Conservation (phyloP, 2,797 vertebrate genomes). For the Lithobates sylvaticus region DNA sequence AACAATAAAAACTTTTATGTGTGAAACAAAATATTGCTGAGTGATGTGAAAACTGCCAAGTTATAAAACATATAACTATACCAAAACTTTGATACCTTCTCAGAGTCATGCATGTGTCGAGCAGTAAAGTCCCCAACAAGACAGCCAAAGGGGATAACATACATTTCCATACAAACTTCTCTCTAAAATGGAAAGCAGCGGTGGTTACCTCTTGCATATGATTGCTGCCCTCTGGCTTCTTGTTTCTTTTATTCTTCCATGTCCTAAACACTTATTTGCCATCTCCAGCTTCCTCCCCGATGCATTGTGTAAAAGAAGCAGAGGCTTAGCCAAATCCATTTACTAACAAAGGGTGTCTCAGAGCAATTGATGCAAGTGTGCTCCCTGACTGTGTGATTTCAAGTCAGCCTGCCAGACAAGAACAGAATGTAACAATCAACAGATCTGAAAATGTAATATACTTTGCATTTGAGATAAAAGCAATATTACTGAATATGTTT, state of each 20-base stretch:
- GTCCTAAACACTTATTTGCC: slow-evolving; percentile 60
- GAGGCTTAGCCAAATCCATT: slow-evolving; percentile 45
- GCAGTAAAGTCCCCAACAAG: background rate
- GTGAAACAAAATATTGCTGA: background rate
- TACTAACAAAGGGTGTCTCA: slow-evolving; percentile 58
- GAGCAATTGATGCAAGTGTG: slow-evolving; percentile 35
- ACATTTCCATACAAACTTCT: slow-evolving; percentile 64
- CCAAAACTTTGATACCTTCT: background rate
- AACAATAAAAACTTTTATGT: background rate
- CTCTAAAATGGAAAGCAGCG: slow-evolving; percentile 56
- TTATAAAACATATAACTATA: background rate
- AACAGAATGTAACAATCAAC: too few species aligned
- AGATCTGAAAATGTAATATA: too few species aligned
- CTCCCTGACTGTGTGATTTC: background rate
- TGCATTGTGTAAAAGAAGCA: slow-evolving; percentile 42
- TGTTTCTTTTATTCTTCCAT: slow-evolving; percentile 43
- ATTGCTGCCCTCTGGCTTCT: slow-evolving; percentile 63
- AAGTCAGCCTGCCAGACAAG: too few species aligned
- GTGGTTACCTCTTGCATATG: slow-evolving; percentile 65
- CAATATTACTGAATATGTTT: too few species aligned
- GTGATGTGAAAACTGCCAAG: background rate
- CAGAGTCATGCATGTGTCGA: background rate
- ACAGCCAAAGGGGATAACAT: slow-evolving; percentile 64
- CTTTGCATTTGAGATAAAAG: too few species aligned
- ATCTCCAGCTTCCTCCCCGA: slow-evolving; percentile 60